Evolutionary conservation across 2,888 invertebrate species (phyloP).

Genomic region (Eilema depressum): DNA sequence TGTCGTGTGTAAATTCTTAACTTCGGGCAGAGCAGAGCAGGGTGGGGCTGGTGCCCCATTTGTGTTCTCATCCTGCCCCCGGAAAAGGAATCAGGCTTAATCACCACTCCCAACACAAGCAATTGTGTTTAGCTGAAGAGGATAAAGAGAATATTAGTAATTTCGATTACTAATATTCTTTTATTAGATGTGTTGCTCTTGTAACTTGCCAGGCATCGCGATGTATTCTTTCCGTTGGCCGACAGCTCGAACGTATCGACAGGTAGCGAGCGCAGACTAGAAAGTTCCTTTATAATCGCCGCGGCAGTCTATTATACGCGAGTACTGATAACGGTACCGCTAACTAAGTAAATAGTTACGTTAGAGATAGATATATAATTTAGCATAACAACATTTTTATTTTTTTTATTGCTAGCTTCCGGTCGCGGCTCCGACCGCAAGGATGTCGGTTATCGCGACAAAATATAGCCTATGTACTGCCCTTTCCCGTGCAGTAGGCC

Average conservation of each 20-base stretch:
- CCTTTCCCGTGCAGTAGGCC: not conserved
- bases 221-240: not conserved
- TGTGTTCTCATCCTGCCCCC: no score
- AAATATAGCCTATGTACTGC: no score
- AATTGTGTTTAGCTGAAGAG: no score
- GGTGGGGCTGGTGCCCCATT: no score
- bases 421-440: not conserved
- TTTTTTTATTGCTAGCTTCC: not conserved
- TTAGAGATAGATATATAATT: conserved; percentile 5
- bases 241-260: not conserved
- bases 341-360: not conserved
- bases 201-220: not conserved
- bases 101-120: no score
- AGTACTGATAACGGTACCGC: conserved; percentile 6
- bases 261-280: not conserved
- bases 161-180: no score
- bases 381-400: not conserved
- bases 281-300: not conserved
- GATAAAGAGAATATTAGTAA: no score
- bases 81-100: no score
- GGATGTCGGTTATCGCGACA: no score
- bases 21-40: no score
- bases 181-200: no score
- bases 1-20: no score
- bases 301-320: not conserved